Conservation (phyloP, 2,797 vertebrate species). For the Thripadectes ignobilis region DNA sequence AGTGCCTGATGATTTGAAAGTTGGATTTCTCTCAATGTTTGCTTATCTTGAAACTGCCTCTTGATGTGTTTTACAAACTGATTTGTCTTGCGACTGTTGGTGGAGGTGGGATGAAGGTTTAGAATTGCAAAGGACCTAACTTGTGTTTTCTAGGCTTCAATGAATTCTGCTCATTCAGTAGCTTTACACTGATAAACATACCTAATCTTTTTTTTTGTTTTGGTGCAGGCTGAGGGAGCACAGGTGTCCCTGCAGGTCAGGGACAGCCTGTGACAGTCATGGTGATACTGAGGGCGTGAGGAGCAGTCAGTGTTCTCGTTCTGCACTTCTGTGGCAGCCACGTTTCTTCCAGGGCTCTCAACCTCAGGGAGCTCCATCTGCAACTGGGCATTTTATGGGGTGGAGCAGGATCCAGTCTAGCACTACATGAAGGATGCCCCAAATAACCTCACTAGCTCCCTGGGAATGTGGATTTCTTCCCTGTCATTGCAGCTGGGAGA, state of each 20-base stretch:
- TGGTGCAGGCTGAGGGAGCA: neutral
- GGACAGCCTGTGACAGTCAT: neutral
- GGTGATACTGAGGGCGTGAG: neutral
- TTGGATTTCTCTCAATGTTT: neutral
- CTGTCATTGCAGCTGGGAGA: neutral
- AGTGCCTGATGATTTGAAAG: neutral
- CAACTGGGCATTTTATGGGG: neutral
- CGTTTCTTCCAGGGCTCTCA: neutral
- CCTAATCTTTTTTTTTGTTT: too few species aligned
- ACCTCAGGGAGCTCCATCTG: neutral
- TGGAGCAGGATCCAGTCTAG: neutral
- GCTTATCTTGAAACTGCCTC: neutral
- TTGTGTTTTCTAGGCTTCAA: neutral
- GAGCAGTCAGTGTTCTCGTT: neutral
- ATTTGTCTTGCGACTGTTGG: neutral
- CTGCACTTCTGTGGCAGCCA: rapidly evolving
- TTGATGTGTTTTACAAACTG: neutral
- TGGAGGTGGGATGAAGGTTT: neutral
- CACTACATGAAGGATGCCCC: neutral
- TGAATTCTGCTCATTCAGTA: neutral
- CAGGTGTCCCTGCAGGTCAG: neutral
- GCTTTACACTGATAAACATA: neutral
- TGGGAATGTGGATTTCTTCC: neutral
- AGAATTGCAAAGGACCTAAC: neutral
- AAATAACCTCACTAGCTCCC: neutral